Evolutionary conservation across 2,888 invertebrate genomes (phyloP), one percentile per base, ranked within the genome.

Genomic region (Andrena marginata): DNA sequence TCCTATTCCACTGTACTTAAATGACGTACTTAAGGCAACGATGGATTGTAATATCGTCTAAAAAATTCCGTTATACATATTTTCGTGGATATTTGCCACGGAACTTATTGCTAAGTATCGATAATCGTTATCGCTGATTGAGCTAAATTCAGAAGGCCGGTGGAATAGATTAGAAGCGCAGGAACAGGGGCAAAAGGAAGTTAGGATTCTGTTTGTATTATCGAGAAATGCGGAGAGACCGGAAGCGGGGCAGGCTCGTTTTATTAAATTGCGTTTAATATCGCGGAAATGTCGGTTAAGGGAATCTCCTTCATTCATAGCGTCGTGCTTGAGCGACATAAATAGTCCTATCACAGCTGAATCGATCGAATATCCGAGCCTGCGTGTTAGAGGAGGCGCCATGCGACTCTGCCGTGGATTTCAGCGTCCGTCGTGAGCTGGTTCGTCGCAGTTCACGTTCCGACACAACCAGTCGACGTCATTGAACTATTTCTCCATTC

Each of bases 321-420:
- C 78, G 49, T 26, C 10, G 71, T 26, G 63, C 64, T 67, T n/a
- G 75, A 78, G 73, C 78, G 85, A 87, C 80, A 86, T 85, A 87
- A 87, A 86, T 87, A 86, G 80, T 78, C 62, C 75, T 76, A 81
- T 80, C 76, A 42, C 29, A 68, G 86, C 86, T 87, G 86, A 73
- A 89, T 89, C 89, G 87, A 89, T 89, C 88, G 87, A 79, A 82
- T 54, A 67, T 71, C 70, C 83, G 89, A 88, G 89, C 74, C 86
- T 89, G 89, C 89, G 89, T 89, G 75, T 35, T 88, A 77, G 69
- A 16, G 49, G 60, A 84, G 77, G 77, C 84, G 79, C 81, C 86
- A 81, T 86, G 84, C 86, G 81, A 81, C 80, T 82, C 64, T 72
- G 33, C 62, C 33, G 71, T 79, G 73, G 65, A 71, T 76, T 82